A percentile compares a stretch with the other conserved stretches of the same genome.
phyloP scores from a whole-genome alignment of 2,113 vertebrate species.

The Salminus brasiliensis region DNA sequence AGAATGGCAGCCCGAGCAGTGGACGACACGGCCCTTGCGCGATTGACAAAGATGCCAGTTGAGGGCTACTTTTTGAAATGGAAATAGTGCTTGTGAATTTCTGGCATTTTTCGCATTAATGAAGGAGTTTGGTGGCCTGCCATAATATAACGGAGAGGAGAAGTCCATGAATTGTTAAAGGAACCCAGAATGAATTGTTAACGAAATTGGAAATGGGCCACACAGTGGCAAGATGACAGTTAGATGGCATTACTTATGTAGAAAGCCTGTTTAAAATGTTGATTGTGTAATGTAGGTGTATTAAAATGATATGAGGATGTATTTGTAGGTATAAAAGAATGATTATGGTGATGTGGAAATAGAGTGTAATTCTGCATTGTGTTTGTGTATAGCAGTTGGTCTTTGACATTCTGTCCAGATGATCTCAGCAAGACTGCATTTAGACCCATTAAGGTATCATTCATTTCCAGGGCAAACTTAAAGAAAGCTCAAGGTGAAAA shows the following conservation, averaged over 20 bases:
- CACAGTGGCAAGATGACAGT: slow-evolving; percentile 19
- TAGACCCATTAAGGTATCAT: not conserved
- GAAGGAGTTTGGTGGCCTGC: slow-evolving; percentile 72
- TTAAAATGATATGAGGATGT: not conserved
- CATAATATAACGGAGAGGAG: slow-evolving; percentile 51
- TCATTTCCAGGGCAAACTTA: not conserved
- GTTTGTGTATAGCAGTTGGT: too few species aligned
- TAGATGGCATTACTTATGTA: slow-evolving; percentile 15
- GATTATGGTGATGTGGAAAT: not conserved
- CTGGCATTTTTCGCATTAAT: slow-evolving; percentile 63
- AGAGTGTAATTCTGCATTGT: not conserved
- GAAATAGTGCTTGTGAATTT: slow-evolving; percentile 69
- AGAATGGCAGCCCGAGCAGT: slow-evolving; percentile 40
- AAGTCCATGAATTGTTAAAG: slow-evolving; percentile 57
- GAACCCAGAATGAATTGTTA: slow-evolving; percentile 44
- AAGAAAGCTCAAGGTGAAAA: not conserved
- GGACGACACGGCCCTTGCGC: slow-evolving; percentile 56
- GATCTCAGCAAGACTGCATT: not conserved
- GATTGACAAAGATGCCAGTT: slow-evolving; percentile 59
- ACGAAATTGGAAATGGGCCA: slow-evolving; percentile 44
- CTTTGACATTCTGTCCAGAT: not conserved
- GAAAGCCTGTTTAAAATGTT: slow-evolving; percentile 1
- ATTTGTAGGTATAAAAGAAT: not conserved
- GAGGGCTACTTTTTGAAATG: slow-evolving; percentile 72
- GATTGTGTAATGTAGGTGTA: not conserved